Evolutionary conservation across 2,113 vertebrate species (phyloP).

Genomic region (Cavia aperea): DNA sequence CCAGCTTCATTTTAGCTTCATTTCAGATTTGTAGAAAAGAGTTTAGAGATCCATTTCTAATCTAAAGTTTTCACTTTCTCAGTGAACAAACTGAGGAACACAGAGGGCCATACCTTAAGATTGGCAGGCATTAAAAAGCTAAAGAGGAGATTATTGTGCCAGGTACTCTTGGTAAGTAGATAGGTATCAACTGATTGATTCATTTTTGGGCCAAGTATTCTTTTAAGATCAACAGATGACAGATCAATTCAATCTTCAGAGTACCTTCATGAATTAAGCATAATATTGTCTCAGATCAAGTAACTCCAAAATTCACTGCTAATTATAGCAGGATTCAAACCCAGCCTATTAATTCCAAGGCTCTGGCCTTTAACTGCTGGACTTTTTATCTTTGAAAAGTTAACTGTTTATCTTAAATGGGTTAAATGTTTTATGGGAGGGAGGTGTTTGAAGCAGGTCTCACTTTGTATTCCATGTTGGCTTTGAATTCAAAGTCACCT

Average conservation of each 20-base stretch:
- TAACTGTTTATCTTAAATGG: constrained; percentile 20
- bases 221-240: not conserved
- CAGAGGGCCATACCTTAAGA: not conserved
- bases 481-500: not conserved
- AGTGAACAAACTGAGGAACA: constrained; percentile 27
- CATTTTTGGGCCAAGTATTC: not conserved
- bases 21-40: constrained; percentile 41
- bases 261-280: constrained; percentile 41
- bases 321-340: constrained; percentile 17
- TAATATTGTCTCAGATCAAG: constrained; percentile 35
- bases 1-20: not conserved
- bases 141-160: constrained; percentile 44
- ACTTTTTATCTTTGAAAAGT: constrained; percentile 35
- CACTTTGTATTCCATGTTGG: not conserved
- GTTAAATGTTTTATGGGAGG: constrained; percentile 41
- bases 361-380: constrained; percentile 11
- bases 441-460: not conserved
- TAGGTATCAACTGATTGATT: not conserved
- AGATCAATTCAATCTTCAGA: constrained; percentile 21
- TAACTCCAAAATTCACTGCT: constrained; percentile 9
- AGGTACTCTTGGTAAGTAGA: not conserved
- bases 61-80: constrained; percentile 41
- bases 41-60: constrained; percentile 13
- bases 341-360: constrained; percentile 17
- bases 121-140: constrained; percentile 18